Evolutionary conservation across 2,797 vertebrate species (phyloP), one percentile per base, ranked within the genome.

Genomic region (Spinus olivaceus): DNA sequence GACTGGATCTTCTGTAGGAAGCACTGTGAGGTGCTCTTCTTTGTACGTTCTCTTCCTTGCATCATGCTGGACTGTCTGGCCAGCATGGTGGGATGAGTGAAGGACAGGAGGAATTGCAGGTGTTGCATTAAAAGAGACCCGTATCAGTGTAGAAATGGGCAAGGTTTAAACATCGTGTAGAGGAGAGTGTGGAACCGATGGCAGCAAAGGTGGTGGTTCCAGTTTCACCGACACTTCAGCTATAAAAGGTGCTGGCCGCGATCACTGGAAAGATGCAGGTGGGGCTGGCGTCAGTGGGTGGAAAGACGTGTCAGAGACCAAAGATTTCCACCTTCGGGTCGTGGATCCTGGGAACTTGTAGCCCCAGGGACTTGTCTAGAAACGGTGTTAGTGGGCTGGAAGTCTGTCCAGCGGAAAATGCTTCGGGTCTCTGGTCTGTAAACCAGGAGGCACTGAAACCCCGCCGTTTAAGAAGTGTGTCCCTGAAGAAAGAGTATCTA

Each of bases 71-170:
- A n/a, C 35, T 82, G n/a, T 42, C 60, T 76, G 47, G 12, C 23
- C 1, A 0, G 13, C 41, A 13, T n/a, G 21, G 32, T 11, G 61
- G 73, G 46, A 35, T 44, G 28, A 0, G 0, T 30, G 28, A 65
- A 59, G 67, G 23, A 37, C 21, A 35, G 44, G 14, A 23, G 28
- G 60, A 76, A 25, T 41, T 30, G 18, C 27, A 30, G 54, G 21
- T 63, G 25, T 72, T 66, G 28, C 8, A 3, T 39, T 24, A 27
- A 59, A 14, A 57, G 35, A 83, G 39, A 49, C 13, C n/a, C 4
- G 0, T 10, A 12, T 35, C 30, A 13, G 0, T 54, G 59, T 51
- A 14, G 44, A 88, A 81, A 44, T 3, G 44, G 77, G 32, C 33
- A 8, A 81, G 21, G 13, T 32, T 92, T 84, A 6, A 78, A 20